Evolutionary conservation across 2,888 invertebrate genomes (phyloP), one percentile per base, ranked within the genome.

Genomic region (Resseliella maxima): DNA sequence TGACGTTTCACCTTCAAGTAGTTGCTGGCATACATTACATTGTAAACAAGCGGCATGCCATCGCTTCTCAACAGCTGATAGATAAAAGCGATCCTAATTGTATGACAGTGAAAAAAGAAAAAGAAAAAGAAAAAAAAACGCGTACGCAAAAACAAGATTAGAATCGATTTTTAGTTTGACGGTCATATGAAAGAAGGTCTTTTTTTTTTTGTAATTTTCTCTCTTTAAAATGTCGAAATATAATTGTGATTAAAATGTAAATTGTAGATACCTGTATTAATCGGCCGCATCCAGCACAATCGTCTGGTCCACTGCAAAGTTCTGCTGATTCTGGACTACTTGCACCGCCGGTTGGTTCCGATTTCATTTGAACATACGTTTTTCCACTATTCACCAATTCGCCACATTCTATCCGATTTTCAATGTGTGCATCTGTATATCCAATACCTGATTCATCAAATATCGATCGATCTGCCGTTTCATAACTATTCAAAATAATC

Each of bases 21-120:
- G 95, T 92, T 95, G 94, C 89, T 96, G 94, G 92, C 98, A 98
- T 90, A 97, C 96, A 90, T 95, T 96, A 92, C 98, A 98, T 90
- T 96, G 94, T 50, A 98, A 93, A 90, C 98, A 98, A 87, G 96
- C 94, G 85, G 96, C 95, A 91, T 98, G 98, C 98, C 98, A 98
- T 91, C 96, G 94, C 89, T 96, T 94, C 92, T 98, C 98, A 88
- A 97, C 95, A 35, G 98, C 97, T 90, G 96, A 94, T 89, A 98
- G 94, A 92, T 97, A 98, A 93, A 95, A 98, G 89, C 97, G 93
- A 93, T 98, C 98, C 88, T 94, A 86, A 45, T 83, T 41, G 8
- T 0, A 36, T 81, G 15, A 36, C 35, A 50, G 18, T 8, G 27
- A 27, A 27, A 18, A 50, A 31, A 15, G 35, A 12, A 35, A 31